phyloP scores from a whole-genome alignment of 2,888 invertebrate species.

The Polia nebulosa region DNA sequence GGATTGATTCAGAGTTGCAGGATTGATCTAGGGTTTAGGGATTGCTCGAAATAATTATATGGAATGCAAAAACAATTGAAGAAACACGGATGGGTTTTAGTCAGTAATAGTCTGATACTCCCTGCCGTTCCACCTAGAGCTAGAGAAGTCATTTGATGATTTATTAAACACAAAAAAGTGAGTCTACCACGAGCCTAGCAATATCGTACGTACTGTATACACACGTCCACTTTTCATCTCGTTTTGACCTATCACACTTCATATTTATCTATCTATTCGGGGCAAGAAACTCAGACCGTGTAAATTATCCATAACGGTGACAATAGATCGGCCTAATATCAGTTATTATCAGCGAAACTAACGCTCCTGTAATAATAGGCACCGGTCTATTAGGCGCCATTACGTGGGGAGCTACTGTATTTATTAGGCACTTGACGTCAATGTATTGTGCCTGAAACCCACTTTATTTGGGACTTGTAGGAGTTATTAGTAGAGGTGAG shows the following conservation, averaged over 20 bases:
- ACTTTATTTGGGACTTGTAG: conserved; percentile 36
- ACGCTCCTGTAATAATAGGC: conserved; percentile 50
- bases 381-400: conserved; percentile 29
- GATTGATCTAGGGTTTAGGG: too few relatives aligned
- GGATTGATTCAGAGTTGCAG: too few relatives aligned
- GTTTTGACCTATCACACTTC: neutral
- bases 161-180: too few relatives aligned
- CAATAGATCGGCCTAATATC: conserved; percentile 54
- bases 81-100: too few relatives aligned
- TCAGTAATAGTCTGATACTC: too few relatives aligned
- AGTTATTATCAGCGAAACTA: conserved; percentile 47
- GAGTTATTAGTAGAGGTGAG: conserved; percentile 14
- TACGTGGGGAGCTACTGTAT: conserved; percentile 34
- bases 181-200: too few relatives aligned
- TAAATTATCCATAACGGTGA: conserved; percentile 27
- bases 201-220: neutral
- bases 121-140: too few relatives aligned
- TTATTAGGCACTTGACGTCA: conserved; percentile 44
- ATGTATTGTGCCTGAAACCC: conserved; percentile 32
- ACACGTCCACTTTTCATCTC: neutral
- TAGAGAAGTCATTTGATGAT: too few relatives aligned
- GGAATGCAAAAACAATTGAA: too few relatives aligned
- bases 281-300: conserved; percentile 7
- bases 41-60: too few relatives aligned
- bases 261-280: neutral